These are phyloP conservation scores for Tiliacea aurago DNA, from an alignment of 2,888 invertebrate genomes.

Conservation along the genomic window DNA sequence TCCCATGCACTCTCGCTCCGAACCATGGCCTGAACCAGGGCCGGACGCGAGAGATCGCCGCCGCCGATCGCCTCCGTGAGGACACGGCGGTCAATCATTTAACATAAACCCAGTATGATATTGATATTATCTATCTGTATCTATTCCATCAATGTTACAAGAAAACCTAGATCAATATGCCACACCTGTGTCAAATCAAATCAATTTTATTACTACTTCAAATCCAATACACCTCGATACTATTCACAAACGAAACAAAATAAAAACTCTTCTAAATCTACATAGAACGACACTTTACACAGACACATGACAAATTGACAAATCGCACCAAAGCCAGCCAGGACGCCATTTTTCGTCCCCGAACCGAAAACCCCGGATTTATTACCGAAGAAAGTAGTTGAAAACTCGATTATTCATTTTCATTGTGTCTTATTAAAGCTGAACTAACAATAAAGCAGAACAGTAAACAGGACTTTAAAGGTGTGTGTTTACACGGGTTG, in stretches of 20 bases:
- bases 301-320: slow-evolving; percentile 56
- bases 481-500: neutral
- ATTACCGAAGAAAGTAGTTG: slow-evolving; percentile 48
- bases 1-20: too few species aligned
- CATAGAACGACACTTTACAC: slow-evolving; percentile 52
- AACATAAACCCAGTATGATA: neutral
- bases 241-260: slow-evolving; percentile 50
- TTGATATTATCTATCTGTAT: neutral
- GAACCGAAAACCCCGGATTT: slow-evolving; percentile 48
- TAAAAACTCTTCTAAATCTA: slow-evolving; percentile 50
- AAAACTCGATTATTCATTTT: slow-evolving; percentile 65
- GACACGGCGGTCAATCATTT: too few species aligned
- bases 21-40: too few species aligned
- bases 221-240: slow-evolving; percentile 14
- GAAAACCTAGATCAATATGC: neutral
- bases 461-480: slow-evolving; percentile 35
- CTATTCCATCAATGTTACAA: neutral
- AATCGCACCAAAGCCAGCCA: slow-evolving; percentile 42
- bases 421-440: slow-evolving; percentile 57
- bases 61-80: too few species aligned
- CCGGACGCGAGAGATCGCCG: too few species aligned
- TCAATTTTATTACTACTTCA: slow-evolving; percentile 17
- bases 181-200: slow-evolving; percentile 26
- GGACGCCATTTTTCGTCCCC: slow-evolving; percentile 33
- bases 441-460: slow-evolving; percentile 48